Conservation (phyloP, 2,113 vertebrate species). For the Triplophysa rosa region DNA sequence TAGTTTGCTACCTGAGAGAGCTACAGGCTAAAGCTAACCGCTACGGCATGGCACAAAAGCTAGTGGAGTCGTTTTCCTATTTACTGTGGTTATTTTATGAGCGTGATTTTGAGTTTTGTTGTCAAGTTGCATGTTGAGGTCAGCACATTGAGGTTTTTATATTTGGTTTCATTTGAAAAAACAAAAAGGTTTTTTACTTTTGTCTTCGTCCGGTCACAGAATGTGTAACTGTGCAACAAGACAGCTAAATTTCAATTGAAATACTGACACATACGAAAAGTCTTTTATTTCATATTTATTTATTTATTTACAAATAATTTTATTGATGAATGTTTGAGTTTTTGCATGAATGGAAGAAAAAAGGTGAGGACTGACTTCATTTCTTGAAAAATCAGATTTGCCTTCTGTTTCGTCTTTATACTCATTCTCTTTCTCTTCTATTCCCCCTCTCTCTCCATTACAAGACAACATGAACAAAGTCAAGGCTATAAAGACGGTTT, state of each 20-base stretch:
- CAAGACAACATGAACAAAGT: conserved; percentile 33
- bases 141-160: not conserved
- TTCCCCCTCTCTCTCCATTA: not conserved
- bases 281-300: no score
- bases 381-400: not conserved
- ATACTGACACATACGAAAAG: no score
- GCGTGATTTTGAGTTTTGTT: not conserved
- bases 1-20: conserved; percentile 30
- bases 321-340: not conserved
- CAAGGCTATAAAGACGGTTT: conserved; percentile 35
- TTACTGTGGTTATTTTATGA: conserved; percentile 2
- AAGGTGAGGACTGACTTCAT: no score
- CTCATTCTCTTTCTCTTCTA: conserved; percentile 9
- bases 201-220: not conserved
- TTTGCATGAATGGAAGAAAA: not conserved
- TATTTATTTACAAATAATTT: no score
- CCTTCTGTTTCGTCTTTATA: not conserved
- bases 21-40: conserved; percentile 34
- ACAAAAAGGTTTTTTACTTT: no score
- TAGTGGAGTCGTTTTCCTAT: not conserved
- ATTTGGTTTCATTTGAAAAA: no score
- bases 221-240: not conserved
- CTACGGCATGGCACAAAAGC: not conserved
- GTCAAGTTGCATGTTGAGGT: no score
- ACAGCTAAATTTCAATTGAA: no score